These are phyloP conservation scores for Stercorarius parasiticus DNA, from an alignment of 2,113 vertebrate genomes.

Conservation along the genomic window DNA sequence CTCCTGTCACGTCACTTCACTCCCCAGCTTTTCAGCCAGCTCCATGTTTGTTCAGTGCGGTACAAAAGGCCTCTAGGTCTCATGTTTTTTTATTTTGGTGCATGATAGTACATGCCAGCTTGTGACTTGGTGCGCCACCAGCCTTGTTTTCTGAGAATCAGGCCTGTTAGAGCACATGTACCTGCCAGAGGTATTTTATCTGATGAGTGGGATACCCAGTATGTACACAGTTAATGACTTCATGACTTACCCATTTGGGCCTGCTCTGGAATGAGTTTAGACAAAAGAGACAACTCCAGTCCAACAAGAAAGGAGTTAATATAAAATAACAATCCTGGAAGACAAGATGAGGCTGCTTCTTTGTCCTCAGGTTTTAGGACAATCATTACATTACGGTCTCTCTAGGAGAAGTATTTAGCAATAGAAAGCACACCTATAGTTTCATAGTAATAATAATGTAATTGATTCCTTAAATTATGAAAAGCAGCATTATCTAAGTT, in stretches of 20 bases:
- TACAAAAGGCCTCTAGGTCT: background rate
- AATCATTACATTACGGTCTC: background rate
- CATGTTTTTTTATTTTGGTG: background rate
- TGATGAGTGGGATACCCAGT: background rate
- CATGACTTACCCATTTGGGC: background rate
- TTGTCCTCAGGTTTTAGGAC: background rate
- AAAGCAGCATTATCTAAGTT: background rate
- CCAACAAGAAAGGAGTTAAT: background rate
- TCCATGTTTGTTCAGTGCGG: background rate
- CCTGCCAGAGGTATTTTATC: background rate
- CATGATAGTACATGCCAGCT: background rate
- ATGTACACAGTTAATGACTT: background rate
- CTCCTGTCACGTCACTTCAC: background rate
- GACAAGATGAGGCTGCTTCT: background rate
- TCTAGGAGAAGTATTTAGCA: background rate
- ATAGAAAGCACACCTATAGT: background rate
- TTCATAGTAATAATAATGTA: background rate
- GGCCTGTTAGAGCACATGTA: background rate
- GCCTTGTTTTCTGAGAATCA: background rate
- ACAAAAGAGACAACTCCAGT: background rate
- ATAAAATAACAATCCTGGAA: background rate
- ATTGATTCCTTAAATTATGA: background rate
- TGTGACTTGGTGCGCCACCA: background rate
- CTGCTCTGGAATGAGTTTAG: background rate
- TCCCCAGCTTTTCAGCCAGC: background rate